Evolutionary conservation across 2,888 invertebrate genomes (phyloP), one percentile per base, ranked within the genome.

Genomic region (Galerucella pusilla): DNA sequence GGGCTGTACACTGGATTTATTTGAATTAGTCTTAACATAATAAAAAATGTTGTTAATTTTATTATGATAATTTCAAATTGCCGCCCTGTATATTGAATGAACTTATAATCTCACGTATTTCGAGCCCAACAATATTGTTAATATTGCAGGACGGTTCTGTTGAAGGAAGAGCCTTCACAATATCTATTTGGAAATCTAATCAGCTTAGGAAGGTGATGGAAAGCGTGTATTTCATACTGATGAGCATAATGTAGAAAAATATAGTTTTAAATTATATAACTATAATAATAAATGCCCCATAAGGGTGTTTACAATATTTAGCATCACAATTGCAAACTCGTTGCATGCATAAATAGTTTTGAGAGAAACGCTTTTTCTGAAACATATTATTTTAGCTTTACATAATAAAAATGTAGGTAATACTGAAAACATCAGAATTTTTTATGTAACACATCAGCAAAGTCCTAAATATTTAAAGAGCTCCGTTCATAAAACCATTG

Each of bases 161-260:
- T 63, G n/a, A 63, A 63, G 35, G 63, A 63, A 63, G 42, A 63
- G 1, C 63, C 63, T 63, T 42, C 63, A n/a, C 42, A 63, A 63
- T 42, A 35, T n/a, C 14, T 42, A 63, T 63, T 35, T 14, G 63
- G 63, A 63, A 35, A 63, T 63, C 42, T 14, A 63, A 63, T 20
- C 20, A 11, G 10, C 16, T 57, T 20, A 57, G 10, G 57, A 57
- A 16, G 57, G 57, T 16, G 10, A 57, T 49, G 57, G 57, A 57
- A 57, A 16, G 16, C 57, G 20, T 57, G n/a, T 16, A 20, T 20
- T 10, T 11, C 16, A 57, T 57, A 57, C 20, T 10, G 57, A 57
- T 57, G 20, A 57, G 11, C 9, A 6, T 16, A 57, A 20, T 57
- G 10, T 9, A 6, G 5, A 49, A 14, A 49, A 49, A 11, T 14